Percentiles rank a stretch among this genome's conserved stretches.
These are phyloP conservation scores for Aphelinus certus DNA, from an alignment of 1,140 invertebrate species.

Conservation along the genomic window DNA sequence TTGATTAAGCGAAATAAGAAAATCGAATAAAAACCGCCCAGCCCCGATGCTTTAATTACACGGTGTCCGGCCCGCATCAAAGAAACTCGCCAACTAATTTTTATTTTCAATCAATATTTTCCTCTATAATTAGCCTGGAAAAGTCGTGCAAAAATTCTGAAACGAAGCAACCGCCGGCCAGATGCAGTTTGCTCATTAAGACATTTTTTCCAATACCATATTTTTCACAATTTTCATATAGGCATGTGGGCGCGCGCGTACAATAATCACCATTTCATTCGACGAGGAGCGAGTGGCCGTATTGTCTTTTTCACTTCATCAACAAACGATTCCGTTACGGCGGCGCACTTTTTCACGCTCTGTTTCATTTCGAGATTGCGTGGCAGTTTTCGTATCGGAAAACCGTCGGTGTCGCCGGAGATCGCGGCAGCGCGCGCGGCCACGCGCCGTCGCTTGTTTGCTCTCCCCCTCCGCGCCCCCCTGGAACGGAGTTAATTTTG, in stretches of 20 bases:
- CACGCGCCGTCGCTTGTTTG: slow-evolving; percentile 42
- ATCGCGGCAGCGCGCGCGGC: slow-evolving; percentile 38
- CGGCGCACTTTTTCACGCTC: not conserved
- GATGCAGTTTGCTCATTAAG: too few species aligned
- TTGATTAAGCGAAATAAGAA: not conserved
- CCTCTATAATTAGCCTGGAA: too few species aligned
- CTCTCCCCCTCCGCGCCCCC: slow-evolving; percentile 14
- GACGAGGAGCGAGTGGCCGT: not conserved
- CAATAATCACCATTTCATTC: too few species aligned
- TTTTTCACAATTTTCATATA: too few species aligned
- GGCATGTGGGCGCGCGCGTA: too few species aligned
- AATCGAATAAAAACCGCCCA: not conserved
- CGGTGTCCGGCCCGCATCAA: too few species aligned
- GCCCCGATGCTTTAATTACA: too few species aligned
- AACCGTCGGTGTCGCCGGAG: slow-evolving; percentile 43
- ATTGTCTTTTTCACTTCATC: not conserved
- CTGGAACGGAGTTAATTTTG: slow-evolving; percentile 35
- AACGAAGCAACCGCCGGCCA: too few species aligned
- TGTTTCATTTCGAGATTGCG: slow-evolving; percentile 34
- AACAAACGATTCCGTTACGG: slow-evolving; percentile 16
- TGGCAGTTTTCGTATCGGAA: slow-evolving; percentile 30
- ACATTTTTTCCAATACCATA: too few species aligned
- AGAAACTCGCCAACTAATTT: too few species aligned
- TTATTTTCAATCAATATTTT: too few species aligned
- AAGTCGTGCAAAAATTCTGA: too few species aligned